Evolutionary conservation across 1,140 invertebrate species (phyloP), one percentile per base, ranked within the genome.

Genomic region (Anadara kagoshimensis): DNA sequence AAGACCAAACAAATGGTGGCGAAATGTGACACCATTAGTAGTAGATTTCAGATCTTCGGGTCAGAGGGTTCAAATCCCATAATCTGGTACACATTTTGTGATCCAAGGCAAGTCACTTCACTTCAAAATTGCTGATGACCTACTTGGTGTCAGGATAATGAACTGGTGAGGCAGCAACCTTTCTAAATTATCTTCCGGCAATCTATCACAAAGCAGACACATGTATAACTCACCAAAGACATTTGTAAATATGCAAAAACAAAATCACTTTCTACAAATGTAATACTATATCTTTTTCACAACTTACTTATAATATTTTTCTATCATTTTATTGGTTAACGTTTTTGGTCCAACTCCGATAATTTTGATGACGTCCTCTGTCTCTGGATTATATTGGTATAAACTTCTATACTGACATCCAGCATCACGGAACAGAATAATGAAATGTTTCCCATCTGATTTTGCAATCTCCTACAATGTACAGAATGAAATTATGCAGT

Each of bases 231-330:
- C n/a, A n/a, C n/a, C n/a, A n/a, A n/a, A n/a, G n/a, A n/a, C n/a
- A n/a, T n/a, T n/a, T n/a, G n/a, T n/a, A n/a, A n/a, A n/a, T n/a
- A n/a, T n/a, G n/a, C n/a, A n/a, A n/a, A n/a, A n/a, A n/a, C n/a
- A n/a, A n/a, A n/a, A n/a, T n/a, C n/a, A 22, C 26, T 58, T 51
- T 16, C 49, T 51, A 22, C 0, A n/a, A 10, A 8, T 20, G 22
- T 51, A 51, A 51, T 51, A 51, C 18, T 36, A 3, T 3, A 36
- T 36, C 29, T 36, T 36, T 56, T 56, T n/a, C 24, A 66, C 76
- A 22, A 93, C 96, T 95, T 90, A 99, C 98, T 99, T 99, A 92
- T 98, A 99, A 92, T 99, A 99, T 89, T 96, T 97, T 90, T 99
- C 97, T 90, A 99, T 98, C 97, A 99, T 99, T 83, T 95, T 93